These are phyloP conservation scores for Coptodon bakossiorum DNA, from an alignment of 2,113 vertebrate species.

Conservation along the genomic window DNA sequence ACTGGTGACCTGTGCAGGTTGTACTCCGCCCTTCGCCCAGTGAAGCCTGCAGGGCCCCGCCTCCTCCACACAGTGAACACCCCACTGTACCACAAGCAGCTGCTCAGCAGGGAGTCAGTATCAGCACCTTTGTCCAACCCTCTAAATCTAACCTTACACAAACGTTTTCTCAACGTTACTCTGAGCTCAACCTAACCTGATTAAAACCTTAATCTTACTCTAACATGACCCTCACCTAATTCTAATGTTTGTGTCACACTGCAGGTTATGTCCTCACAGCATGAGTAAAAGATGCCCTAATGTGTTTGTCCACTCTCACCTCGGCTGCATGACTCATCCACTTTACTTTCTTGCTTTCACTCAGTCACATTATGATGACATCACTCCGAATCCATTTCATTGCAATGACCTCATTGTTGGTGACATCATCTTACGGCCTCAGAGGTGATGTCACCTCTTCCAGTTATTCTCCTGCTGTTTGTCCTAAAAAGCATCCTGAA, in stretches of 20 bases:
- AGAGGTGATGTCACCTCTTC: conserved; percentile 39
- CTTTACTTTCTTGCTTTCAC: not conserved
- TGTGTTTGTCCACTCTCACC: not conserved
- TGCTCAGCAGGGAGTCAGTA: rapidly evolving
- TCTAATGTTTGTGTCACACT: not conserved
- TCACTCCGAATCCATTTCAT: not conserved
- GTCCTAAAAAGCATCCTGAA: not conserved
- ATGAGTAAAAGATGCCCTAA: rapidly evolving
- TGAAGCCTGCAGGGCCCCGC: not conserved
- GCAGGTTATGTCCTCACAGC: rapidly evolving
- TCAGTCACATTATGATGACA: not conserved
- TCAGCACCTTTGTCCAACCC: rapidly evolving
- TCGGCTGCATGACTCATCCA: not conserved
- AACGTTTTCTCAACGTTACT: not conserved
- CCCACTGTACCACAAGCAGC: not conserved
- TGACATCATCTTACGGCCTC: conserved; percentile 17
- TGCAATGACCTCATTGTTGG: not conserved
- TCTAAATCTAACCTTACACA: not conserved
- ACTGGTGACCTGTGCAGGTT: not conserved
- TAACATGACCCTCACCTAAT: rapidly evolving
- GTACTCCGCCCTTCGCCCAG: rapidly evolving
- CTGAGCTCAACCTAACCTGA: not conserved
- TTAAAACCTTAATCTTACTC: not conserved
- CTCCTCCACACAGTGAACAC: not conserved
- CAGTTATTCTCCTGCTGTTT: conserved; percentile 4